Evolutionary conservation across 1,140 invertebrate species (phyloP), one percentile per base, ranked within the genome.

Genomic region (Lucilia cuprina): DNA sequence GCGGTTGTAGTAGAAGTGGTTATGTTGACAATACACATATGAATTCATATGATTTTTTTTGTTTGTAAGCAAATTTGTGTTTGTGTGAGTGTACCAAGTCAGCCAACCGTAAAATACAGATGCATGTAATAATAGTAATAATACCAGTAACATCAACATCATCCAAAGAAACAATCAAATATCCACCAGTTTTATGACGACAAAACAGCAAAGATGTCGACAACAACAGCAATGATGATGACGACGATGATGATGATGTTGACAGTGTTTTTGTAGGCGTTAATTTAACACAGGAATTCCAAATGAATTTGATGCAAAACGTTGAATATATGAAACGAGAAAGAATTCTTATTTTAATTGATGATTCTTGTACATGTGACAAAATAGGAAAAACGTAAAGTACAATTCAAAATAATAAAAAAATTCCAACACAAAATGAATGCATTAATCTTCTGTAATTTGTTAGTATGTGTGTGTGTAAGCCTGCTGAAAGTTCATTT

Each of bases 341-440:
- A 78, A 60, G 21, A 83, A 50, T 75, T 82, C 50, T 84, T 77
- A 55, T 86, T 78, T 77, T 75, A 65, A 83, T 85, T 77, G 74
- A 84, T 49, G 83, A 84, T 83, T 83, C 70, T 85, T 85, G 65
- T 60, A 77, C 34, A 74, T 82, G 82, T 82, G 13, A 55, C 65
- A 49, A 12, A 41, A 30, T 35, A 49, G 25, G 34, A 82, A 80
- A 55, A 60, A 60, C 17, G 80, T 47, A 35, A 83, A 35, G 12
- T 25, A 74, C 21, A 35, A 83, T n/a, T 82, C 14, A 25, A 25
- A 60, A 34, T 34, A 82, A 47, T 9, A n/a, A 60, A 82, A 17
- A 34, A 55, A 70, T 70, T 19, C 65, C 65, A 21, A 21, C n/a
- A 21, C 65, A 70, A 70, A 70, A 21, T 70, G 65, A 19, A 21